Conservation (phyloP, 92 coral and sea anemone genomes). For the Palythoa grandis region DNA sequence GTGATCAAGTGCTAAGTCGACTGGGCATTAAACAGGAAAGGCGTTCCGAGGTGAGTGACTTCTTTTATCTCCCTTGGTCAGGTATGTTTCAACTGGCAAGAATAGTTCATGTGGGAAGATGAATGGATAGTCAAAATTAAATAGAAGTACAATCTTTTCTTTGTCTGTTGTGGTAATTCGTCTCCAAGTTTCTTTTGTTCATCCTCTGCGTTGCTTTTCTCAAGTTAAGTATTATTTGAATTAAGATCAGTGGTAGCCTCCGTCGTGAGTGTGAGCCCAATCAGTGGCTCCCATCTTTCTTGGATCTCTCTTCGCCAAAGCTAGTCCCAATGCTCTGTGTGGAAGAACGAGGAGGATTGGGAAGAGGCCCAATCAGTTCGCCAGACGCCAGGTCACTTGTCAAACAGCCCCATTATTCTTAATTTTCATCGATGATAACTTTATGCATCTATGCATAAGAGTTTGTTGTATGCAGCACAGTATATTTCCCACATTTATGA, state of each 20-base stretch:
- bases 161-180: neutral
- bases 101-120: neutral
- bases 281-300: too few relatives aligned
- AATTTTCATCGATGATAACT: neutral
- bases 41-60: conserved; percentile 53
- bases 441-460: neutral
- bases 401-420: too few relatives aligned
- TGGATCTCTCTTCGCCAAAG: too few relatives aligned
- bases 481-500: too few relatives aligned
- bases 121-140: neutral
- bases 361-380: too few relatives aligned
- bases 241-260: too few relatives aligned
- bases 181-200: neutral
- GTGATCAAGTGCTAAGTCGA: conserved; percentile 71
- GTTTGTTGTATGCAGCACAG: neutral
- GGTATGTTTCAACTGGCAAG: neutral
- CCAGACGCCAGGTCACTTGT: too few relatives aligned
- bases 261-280: too few relatives aligned
- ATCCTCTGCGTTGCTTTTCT: too few relatives aligned
- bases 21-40: conserved; percentile 78
- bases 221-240: too few relatives aligned
- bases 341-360: too few relatives aligned
- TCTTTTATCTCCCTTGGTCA: neutral
- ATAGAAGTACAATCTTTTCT: neutral
- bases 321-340: too few relatives aligned